Percentiles rank a stretch among this genome's conserved stretches.
phyloP scores from a whole-genome alignment of 1,140 invertebrate species.

The Elymnias hypermnestra region DNA sequence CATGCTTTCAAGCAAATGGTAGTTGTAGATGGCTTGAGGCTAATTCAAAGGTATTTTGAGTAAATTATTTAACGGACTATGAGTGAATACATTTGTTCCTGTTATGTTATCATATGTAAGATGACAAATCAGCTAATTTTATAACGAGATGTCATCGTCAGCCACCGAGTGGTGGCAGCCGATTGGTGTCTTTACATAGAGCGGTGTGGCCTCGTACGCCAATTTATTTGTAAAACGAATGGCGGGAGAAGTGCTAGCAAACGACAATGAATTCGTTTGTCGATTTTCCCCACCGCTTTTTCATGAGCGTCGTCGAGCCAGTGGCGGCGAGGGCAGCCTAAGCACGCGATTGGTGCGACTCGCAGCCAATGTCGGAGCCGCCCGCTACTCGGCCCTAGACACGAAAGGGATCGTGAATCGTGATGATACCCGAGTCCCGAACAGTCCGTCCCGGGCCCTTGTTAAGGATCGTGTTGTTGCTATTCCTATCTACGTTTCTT shows the following conservation, averaged over 20 bases:
- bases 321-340: constrained; percentile 36
- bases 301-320: constrained; percentile 38
- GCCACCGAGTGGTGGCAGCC: constrained; percentile 28
- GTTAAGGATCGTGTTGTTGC: constrained; percentile 45
- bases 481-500: constrained; percentile 39
- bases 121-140: constrained; percentile 19
- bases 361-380: constrained; percentile 44
- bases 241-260: constrained; percentile 42
- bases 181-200: constrained; percentile 50
- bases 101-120: too few species aligned
- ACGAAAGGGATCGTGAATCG: constrained; percentile 58
- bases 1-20: too few species aligned
- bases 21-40: too few species aligned
- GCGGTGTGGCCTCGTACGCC: constrained; percentile 50
- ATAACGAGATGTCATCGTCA: constrained; percentile 21
- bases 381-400: constrained; percentile 43
- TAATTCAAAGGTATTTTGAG: too few species aligned
- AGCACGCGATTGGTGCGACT: constrained; percentile 39
- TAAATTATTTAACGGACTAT: too few species aligned
- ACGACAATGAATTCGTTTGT: constrained; percentile 49
- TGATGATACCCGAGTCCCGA: constrained; percentile 25
- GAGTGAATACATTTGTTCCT: too few species aligned
- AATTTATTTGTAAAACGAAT: constrained; percentile 55
- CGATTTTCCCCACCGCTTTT: constrained; percentile 59
- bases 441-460: constrained; percentile 63